A percentile compares a stretch with the other conserved stretches of the same genome.
phyloP scores from a whole-genome alignment of 2,113 vertebrate genomes.

The Coptodon bakossiorum region DNA sequence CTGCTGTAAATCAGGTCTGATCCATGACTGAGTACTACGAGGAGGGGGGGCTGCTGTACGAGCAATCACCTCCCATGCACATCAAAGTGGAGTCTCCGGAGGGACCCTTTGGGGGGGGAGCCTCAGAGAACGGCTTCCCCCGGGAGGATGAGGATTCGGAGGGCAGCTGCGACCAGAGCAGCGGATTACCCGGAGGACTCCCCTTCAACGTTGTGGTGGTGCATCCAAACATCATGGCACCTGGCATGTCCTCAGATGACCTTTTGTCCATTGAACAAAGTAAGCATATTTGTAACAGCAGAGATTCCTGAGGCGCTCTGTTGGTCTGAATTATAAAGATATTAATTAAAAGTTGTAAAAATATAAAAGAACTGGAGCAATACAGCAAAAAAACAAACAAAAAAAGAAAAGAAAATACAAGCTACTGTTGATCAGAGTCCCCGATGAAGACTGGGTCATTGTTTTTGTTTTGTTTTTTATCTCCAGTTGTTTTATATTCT shows the following conservation, averaged over 20 bases:
- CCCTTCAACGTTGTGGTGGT: constrained; percentile 80
- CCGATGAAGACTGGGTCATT: neutral
- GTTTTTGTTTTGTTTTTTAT: neutral
- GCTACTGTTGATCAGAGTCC: neutral
- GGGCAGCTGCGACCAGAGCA: constrained; percentile 71
- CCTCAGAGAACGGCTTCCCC: constrained; percentile 75
- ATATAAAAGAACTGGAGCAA: neutral
- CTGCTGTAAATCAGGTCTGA: constrained; percentile 62
- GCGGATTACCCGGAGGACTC: constrained; percentile 64
- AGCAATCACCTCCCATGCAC: constrained; percentile 80
- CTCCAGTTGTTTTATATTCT: neutral
- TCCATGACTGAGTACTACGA: constrained; percentile 80
- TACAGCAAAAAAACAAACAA: neutral
- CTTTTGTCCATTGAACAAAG: constrained; percentile 73
- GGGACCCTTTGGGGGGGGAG: constrained; percentile 71
- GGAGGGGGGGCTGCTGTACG: constrained; percentile 79
- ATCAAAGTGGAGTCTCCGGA: constrained; percentile 82
- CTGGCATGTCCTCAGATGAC: constrained; percentile 73
- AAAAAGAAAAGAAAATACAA: neutral
- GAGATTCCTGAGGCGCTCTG: neutral
- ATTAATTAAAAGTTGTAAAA: neutral
- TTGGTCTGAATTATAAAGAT: neutral
- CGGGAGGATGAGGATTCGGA: constrained; percentile 76
- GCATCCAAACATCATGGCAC: constrained; percentile 75
- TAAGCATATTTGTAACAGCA: constrained; percentile 43